These are phyloP conservation scores for Sebastes elongatus DNA, from an alignment of 2,797 vertebrate genomes.

Conservation along the genomic window DNA sequence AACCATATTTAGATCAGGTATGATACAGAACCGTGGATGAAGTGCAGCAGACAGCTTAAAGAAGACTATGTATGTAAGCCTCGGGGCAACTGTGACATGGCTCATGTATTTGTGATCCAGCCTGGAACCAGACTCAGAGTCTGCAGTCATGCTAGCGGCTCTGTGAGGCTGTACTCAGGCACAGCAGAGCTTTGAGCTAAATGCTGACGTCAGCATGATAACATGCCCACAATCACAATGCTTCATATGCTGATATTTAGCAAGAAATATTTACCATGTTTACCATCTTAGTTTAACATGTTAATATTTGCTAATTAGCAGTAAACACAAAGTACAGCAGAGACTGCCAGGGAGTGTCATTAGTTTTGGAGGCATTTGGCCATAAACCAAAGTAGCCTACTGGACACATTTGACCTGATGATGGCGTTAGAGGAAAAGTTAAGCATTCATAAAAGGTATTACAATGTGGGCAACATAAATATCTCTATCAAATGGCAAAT, in stretches of 20 bases:
- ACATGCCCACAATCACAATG: not conserved
- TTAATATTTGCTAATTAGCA: not conserved
- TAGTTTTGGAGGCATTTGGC: not conserved
- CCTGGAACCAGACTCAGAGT: not conserved
- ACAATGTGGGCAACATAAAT: not conserved
- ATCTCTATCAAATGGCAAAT: not conserved
- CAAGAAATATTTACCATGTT: not conserved
- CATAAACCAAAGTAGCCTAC: not conserved
- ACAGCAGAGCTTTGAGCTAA: not conserved
- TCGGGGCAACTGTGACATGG: not conserved
- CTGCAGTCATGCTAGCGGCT: not conserved
- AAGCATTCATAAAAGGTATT: not conserved
- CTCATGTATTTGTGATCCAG: slow-evolving; percentile 12
- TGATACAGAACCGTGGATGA: slow-evolving; percentile 7
- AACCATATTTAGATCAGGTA: slow-evolving; percentile 15
- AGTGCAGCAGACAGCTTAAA: slow-evolving; percentile 26
- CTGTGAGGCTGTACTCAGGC: not conserved
- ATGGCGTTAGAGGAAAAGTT: not conserved
- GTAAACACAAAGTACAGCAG: not conserved
- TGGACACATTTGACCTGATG: not conserved
- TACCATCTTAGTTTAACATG: not conserved
- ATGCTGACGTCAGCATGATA: not conserved
- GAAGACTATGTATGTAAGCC: slow-evolving; percentile 14
- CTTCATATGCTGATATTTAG: not conserved
- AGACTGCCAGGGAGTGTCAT: not conserved